Conservation (phyloP, 2,113 vertebrate genomes). For the Hypocryptadius cinnamomeus region DNA sequence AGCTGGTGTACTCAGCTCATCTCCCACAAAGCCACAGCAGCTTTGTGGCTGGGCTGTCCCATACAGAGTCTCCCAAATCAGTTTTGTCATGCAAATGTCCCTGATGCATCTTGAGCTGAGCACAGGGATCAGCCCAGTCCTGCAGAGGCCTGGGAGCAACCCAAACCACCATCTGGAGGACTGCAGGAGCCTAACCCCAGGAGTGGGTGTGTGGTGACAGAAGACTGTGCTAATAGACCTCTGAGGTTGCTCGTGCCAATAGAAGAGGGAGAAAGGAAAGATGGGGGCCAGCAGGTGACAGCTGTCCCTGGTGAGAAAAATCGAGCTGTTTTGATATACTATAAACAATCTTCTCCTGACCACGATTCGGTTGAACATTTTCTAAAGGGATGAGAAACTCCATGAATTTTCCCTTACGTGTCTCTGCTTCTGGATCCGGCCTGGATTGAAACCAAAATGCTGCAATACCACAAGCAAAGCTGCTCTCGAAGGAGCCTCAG, state of each 20-base stretch:
- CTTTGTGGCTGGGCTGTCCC: neutral
- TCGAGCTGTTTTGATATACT: rapidly evolving
- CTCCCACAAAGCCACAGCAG: neutral
- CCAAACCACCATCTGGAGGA: neutral
- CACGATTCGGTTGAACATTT: rapidly evolving
- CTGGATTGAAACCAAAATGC: neutral
- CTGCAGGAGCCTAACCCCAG: neutral
- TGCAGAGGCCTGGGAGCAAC: neutral
- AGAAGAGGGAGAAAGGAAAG: neutral
- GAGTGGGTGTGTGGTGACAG: neutral
- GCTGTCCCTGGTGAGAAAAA: neutral
- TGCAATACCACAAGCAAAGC: neutral
- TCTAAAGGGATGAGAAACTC: neutral
- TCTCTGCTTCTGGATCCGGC: neutral
- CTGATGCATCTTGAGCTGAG: neutral
- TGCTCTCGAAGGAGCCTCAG: neutral
- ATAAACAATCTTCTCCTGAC: neutral
- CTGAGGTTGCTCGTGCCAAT: neutral
- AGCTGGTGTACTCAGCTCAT: neutral
- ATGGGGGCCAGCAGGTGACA: neutral
- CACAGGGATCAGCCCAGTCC: neutral
- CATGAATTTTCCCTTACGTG: neutral
- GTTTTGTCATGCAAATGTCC: neutral
- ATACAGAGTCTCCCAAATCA: neutral
- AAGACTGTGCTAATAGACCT: neutral